Percentiles rank a stretch among this genome's conserved stretches.
Conservation (phyloP, 2,113 vertebrate genomes). For the Conger conger region DNA sequence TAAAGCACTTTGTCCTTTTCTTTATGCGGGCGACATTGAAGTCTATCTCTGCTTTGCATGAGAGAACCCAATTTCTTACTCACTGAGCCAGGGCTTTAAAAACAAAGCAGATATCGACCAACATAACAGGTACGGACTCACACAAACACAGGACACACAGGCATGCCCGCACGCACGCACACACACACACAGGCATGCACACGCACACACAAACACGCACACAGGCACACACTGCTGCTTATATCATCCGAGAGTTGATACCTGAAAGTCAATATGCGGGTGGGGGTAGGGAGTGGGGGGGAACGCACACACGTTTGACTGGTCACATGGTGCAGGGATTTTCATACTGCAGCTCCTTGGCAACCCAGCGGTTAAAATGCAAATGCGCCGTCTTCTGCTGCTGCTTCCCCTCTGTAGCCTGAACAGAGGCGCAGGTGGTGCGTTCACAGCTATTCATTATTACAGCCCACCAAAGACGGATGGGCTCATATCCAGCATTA, state of each 20-base stretch:
- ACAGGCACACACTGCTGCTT: not conserved
- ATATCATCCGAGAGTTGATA: conserved; percentile 6
- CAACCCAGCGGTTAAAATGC: conserved; percentile 76
- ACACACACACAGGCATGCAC: not conserved
- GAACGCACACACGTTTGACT: conserved; percentile 47
- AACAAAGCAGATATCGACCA: not conserved
- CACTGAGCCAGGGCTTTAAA: not conserved
- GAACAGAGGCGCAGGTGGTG: conserved; percentile 29
- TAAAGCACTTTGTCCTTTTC: not conserved
- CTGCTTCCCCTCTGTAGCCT: conserved; percentile 51
- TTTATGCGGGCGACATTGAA: not conserved
- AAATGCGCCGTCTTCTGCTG: conserved; percentile 60
- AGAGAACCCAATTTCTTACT: not conserved
- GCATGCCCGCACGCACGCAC: too few species aligned
- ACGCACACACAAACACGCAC: not conserved
- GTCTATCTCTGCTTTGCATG: not conserved
- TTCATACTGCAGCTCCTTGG: conserved; percentile 52
- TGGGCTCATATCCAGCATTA: conserved; percentile 24
- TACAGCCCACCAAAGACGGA: conserved; percentile 31
- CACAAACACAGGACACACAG: too few species aligned
- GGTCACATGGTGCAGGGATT: conserved; percentile 52
- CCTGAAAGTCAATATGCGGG: not conserved
- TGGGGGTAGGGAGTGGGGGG: conserved; percentile 14
- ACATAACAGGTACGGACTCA: too few species aligned
- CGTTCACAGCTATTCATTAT: conserved; percentile 40